Evolutionary conservation across 64 coral and sea anemone genomes (phyloP), one percentile per base, ranked within the genome.

Genomic region (Dendrophyllia cribrosa): DNA sequence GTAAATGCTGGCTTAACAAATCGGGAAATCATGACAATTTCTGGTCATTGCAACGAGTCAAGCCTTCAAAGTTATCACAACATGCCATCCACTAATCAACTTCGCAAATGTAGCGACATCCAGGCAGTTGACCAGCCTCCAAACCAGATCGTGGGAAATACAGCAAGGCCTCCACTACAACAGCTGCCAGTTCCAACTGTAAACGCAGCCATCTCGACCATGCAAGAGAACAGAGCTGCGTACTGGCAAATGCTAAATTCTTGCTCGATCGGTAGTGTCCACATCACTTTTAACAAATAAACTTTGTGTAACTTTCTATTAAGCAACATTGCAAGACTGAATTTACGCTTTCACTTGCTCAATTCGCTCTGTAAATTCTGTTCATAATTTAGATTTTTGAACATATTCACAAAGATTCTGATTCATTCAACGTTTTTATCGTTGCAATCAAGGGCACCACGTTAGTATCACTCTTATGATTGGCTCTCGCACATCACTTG

Each of bases 1-100:
- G 76, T 45, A 59, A 90, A 90, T 79, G 61, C 59, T 90, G 88
- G 88, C 58, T 55, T 89, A 43, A 56, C 74, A 89, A 88, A 88
- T 77, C 51, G 21, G 4, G 34, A 86, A 21, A 70, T 86, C 69
- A 74, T 87, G 85, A 68, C 85, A 34, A 87, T 74, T 43, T 87
- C 69, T 34, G 67, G 85, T 55, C 68, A 87, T 26, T 66, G 69
- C 53, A 72, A 58, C 48, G 66, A 74, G 51, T 87, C 85, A 12
- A 70, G 21, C 50, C 70, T 87, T 1, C 21, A 87, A 74, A 74
- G 68, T 51, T 87, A 87, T 47, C 69, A 87, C 68, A 74, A 56
- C 66, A 52, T 69, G n/a, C 52, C 85, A 14, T 87, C 68, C 1
- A 23, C 46, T 11, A 3, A 59, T 20, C 86, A 88, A 88, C 70